phyloP scores from a whole-genome alignment of 1,140 invertebrate genomes.

The Lepidostoma basale region DNA sequence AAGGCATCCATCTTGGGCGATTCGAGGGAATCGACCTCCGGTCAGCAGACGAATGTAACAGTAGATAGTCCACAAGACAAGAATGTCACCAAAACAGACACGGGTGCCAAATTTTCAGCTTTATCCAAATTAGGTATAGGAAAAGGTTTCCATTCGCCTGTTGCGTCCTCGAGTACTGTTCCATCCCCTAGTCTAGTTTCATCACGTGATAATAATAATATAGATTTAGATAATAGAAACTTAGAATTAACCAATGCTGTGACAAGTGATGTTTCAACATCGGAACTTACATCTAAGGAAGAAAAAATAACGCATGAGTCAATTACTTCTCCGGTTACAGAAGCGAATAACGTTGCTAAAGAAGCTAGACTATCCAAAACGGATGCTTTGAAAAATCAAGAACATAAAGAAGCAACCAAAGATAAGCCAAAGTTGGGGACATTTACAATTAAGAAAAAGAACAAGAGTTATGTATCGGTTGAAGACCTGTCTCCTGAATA shows the following conservation, averaged over 20 bases:
- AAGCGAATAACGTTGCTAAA: too few relatives aligned
- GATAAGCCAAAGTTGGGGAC: conserved; percentile 45
- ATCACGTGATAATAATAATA: conserved; percentile 44
- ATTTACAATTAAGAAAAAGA: conserved; percentile 56
- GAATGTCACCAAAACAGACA: conserved; percentile 32
- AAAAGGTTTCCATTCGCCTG: conserved; percentile 27
- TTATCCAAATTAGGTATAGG: conserved; percentile 42
- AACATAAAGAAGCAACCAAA: conserved; percentile 2
- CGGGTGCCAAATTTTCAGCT: conserved; percentile 44
- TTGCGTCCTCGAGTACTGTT: conserved; percentile 40
- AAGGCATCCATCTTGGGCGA: conserved; percentile 60
- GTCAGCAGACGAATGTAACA: conserved; percentile 22
- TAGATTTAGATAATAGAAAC: conserved; percentile 44
- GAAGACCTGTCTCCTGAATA: conserved; percentile 89
- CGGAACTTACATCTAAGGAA: conserved; percentile 22
- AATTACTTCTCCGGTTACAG: too few relatives aligned
- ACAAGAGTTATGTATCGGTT: conserved; percentile 77
- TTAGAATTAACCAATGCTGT: conserved; percentile 21
- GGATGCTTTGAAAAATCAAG: too few relatives aligned
- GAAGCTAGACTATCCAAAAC: too few relatives aligned
- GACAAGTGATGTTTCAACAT: conserved; percentile 22
- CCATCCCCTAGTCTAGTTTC: conserved; percentile 41
- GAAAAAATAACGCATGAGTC: conserved; percentile 36
- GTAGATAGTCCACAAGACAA: conserved; percentile 32
- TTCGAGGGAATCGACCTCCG: conserved; percentile 29